A percentile compares a stretch with the other conserved stretches of the same genome.
phyloP scores from a whole-genome alignment of 1,140 invertebrate genomes.

The Drosophila pandora region DNA sequence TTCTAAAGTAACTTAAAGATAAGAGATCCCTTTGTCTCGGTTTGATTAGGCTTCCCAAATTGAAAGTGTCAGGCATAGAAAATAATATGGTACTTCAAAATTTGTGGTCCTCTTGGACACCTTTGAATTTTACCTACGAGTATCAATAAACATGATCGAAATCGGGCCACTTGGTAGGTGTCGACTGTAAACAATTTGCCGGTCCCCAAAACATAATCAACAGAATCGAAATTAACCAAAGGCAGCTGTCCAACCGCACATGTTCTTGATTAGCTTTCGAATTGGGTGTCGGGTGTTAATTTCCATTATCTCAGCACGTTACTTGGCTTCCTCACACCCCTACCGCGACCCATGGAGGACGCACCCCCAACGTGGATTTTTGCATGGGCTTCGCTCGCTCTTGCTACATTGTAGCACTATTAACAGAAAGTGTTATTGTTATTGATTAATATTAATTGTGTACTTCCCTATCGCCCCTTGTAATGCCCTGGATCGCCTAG shows the following conservation, averaged over 20 bases:
- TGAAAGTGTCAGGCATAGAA: too few species aligned
- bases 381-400: constrained; percentile 17
- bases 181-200: background rate
- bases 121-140: too few species aligned
- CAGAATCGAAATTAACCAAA: background rate
- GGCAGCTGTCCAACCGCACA: background rate
- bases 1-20: too few species aligned
- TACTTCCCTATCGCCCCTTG: constrained; percentile 12
- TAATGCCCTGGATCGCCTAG: background rate
- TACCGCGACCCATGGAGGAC: background rate
- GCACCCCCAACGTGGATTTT: constrained; percentile 3
- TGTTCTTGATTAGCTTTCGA: constrained; percentile 1
- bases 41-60: too few species aligned
- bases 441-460: constrained; percentile 37
- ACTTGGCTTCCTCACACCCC: constrained; percentile 37
- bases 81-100: too few species aligned
- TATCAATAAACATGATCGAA: background rate
- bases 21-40: too few species aligned
- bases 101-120: too few species aligned
- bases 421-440: constrained; percentile 8
- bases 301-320: constrained; percentile 20
- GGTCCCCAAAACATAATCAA: background rate
- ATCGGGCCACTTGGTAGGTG: background rate
- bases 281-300: background rate
- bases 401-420: constrained; percentile 18